Conservation (phyloP, 2,797 vertebrate species). For the Onychomys leucogaster region DNA sequence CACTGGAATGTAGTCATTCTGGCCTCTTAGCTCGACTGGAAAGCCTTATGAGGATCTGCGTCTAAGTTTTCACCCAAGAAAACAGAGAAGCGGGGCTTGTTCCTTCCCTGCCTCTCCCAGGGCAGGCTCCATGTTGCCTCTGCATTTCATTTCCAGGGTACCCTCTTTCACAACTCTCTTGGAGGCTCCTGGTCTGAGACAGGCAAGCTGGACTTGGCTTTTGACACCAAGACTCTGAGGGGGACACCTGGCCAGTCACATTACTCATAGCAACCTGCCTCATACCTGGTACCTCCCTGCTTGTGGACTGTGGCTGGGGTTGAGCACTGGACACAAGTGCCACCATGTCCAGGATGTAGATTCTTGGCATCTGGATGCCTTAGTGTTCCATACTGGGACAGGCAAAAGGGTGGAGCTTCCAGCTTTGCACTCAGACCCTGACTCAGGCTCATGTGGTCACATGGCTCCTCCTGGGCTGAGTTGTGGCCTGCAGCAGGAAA, state of each 20-base stretch:
- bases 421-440: background rate
- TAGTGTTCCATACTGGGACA: background rate
- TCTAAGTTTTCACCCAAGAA: background rate
- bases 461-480: background rate
- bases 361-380: background rate
- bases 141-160: background rate
- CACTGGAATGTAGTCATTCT: background rate
- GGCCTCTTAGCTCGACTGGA: background rate
- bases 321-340: background rate
- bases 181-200: background rate
- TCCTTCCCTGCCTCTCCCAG: background rate
- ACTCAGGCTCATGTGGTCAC: background rate
- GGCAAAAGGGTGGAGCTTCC: no score
- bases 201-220: background rate
- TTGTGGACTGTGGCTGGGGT: no score
- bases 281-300: background rate
- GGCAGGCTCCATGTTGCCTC: background rate
- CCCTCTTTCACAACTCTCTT: no score
- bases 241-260: background rate
- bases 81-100: background rate
- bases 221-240: background rate
- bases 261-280: background rate
- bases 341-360: background rate
- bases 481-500: no score
- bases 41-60: background rate